phyloP scores from a whole-genome alignment of 1,140 invertebrate genomes.

The Drosophila obscura region DNA sequence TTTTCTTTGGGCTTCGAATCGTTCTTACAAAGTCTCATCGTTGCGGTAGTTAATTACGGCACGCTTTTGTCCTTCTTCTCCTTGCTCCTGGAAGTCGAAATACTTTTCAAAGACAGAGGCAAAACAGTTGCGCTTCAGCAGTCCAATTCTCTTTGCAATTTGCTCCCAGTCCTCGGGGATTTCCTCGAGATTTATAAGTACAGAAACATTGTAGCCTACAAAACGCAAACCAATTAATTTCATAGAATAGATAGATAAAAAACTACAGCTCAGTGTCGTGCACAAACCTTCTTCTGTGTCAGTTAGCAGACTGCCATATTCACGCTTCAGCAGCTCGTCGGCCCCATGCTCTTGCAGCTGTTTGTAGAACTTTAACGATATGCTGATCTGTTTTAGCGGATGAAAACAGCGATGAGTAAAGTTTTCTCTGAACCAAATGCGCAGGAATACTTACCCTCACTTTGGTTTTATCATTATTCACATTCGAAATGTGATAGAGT shows the following conservation, averaged over 20 bases:
- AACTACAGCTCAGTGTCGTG: neutral
- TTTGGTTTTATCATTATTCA: slow-evolving; percentile 98
- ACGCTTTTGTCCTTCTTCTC: slow-evolving; percentile 94
- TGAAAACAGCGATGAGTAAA: neutral
- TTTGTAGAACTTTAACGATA: slow-evolving; percentile 99
- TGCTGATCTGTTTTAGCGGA: slow-evolving; percentile 92
- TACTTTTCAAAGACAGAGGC: slow-evolving; percentile 99
- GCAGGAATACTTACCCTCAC: slow-evolving; percentile 90
- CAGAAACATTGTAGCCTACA: slow-evolving; percentile 95
- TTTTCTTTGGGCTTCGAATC: neutral
- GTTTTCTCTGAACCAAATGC: neutral
- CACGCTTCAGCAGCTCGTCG: slow-evolving; percentile 96
- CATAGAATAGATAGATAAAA: neutral
- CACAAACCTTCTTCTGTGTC: slow-evolving; percentile 92
- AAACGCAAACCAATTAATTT: slow-evolving; percentile 25
- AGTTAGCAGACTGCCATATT: slow-evolving; percentile 93
- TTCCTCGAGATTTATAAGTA: slow-evolving; percentile 96
- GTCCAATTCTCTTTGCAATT: slow-evolving; percentile 95
- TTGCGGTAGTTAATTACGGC: slow-evolving; percentile 99
- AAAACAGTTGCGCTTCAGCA: slow-evolving; percentile 99
- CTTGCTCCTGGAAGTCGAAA: slow-evolving; percentile 98
- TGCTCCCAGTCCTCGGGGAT: slow-evolving; percentile 95
- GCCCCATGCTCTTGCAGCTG: slow-evolving; percentile 99
- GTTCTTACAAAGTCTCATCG: slow-evolving; percentile 98
- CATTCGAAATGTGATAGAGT: slow-evolving; percentile 98